Percentiles rank a stretch among this genome's conserved stretches.
Conservation (phyloP, 2,113 vertebrate genomes). For the Hymenochirus boettgeri region DNA sequence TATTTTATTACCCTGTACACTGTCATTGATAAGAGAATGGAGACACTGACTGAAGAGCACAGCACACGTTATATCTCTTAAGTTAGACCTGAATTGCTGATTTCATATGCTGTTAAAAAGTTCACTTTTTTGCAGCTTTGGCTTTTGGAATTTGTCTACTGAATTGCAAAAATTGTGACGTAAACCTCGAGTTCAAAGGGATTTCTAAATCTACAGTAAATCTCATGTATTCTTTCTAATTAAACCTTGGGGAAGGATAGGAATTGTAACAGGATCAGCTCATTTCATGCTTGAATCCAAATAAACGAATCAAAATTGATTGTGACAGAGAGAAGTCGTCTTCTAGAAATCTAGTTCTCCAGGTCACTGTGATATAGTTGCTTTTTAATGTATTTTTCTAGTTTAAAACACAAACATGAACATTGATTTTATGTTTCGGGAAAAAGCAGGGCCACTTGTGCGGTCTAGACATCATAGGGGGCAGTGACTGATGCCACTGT, state of each 20-base stretch:
- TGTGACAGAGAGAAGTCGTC: not conserved
- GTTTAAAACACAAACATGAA: not conserved
- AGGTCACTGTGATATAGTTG: not conserved
- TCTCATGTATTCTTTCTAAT: no score
- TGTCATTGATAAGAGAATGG: no score
- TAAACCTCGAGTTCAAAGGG: no score
- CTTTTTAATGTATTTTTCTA: not conserved
- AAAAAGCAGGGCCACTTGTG: not conserved
- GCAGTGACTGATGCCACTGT: not conserved
- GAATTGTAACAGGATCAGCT: not conserved
- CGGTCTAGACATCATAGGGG: not conserved
- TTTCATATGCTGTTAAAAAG: no score
- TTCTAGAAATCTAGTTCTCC: not conserved
- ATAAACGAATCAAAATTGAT: not conserved
- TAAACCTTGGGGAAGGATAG: not conserved
- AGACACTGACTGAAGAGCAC: no score
- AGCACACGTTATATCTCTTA: no score
- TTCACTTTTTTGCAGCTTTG: no score
- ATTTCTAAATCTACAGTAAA: no score
- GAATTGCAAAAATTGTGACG: no score
- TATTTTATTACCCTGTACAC: no score
- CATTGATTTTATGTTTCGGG: not conserved
- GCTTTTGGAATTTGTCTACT: no score
- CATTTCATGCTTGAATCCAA: not conserved
- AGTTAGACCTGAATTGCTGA: no score